These are phyloP conservation scores for Columba livia DNA, from an alignment of 2,113 vertebrate species.

Conservation along the genomic window DNA sequence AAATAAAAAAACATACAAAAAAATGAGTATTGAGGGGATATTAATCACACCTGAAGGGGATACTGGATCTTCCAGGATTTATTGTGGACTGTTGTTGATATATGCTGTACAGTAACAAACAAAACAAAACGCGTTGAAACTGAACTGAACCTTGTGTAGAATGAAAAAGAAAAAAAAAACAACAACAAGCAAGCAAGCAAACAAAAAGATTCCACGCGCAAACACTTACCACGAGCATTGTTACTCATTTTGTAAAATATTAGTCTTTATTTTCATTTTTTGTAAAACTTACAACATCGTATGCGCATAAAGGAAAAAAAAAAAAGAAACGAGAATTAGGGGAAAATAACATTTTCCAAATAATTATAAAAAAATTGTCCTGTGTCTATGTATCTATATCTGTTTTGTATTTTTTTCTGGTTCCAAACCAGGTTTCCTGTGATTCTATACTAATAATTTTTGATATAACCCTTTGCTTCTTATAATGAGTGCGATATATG, in stretches of 20 bases:
- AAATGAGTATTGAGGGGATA: conserved; percentile 76
- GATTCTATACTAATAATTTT: conserved; percentile 99
- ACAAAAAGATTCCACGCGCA: conserved; percentile 70
- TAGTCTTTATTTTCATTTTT: conserved; percentile 99
- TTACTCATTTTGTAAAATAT: conserved; percentile 99
- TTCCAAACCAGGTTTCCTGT: conserved; percentile 99
- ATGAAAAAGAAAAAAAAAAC: background rate
- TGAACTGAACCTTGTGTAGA: conserved; percentile 93
- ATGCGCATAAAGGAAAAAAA: conserved; percentile 94
- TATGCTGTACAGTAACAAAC: conserved; percentile 95
- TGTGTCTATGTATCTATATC: conserved; percentile 99
- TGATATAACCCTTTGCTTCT: conserved; percentile 99
- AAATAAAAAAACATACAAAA: too few species aligned
- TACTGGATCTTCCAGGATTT: conserved; percentile 81
- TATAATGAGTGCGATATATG: conserved; percentile 99
- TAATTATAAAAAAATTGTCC: conserved; percentile 99
- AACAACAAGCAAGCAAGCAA: background rate
- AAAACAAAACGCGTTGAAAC: conserved; percentile 80
- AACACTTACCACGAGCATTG: conserved; percentile 85
- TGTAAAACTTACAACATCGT: conserved; percentile 95
- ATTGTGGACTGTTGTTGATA: conserved; percentile 92
- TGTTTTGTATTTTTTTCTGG: conserved; percentile 99
- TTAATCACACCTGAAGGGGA: conserved; percentile 76
- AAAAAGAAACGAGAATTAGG: conserved; percentile 93
- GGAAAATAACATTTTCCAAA: conserved; percentile 99